A percentile compares a stretch with the other conserved stretches of the same genome.
Evolutionary conservation across 1,140 invertebrate genomes (phyloP).

Genomic region (Capitella teleta): DNA sequence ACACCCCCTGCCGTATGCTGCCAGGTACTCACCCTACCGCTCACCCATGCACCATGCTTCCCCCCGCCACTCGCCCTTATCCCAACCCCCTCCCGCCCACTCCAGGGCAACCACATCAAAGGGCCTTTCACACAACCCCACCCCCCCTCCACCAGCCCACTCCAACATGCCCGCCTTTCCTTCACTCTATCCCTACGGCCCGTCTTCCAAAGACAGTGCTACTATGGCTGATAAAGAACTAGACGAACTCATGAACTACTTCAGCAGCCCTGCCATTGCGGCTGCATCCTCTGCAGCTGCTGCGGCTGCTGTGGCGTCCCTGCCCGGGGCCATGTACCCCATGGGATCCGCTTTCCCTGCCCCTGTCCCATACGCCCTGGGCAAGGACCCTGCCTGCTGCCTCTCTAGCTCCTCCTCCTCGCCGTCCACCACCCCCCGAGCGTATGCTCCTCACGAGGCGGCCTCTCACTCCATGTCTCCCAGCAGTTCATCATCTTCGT

Average conservation of each 20-base stretch:
- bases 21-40: constrained; percentile 4
- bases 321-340: too few species aligned
- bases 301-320: not conserved
- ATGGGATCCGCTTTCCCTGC: too few species aligned
- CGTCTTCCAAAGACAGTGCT: not conserved
- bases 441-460: not conserved
- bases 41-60: not conserved
- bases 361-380: too few species aligned
- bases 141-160: not conserved
- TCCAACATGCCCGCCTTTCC: not conserved
- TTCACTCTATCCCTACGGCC: not conserved
- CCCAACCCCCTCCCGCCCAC: constrained; percentile 3
- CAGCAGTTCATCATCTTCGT: too few species aligned
- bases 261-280: not conserved
- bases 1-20: constrained; percentile 1
- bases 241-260: not conserved
- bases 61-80: not conserved
- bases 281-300: not conserved
- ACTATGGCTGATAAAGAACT: constrained; percentile 1
- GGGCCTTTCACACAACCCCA: not conserved
- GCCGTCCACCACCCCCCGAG: not conserved
- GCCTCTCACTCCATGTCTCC: not conserved
- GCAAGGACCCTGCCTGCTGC: too few species aligned
- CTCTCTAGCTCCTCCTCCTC: not conserved
- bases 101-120: too few species aligned